Evolutionary conservation across 2,888 invertebrate species (phyloP).

Genomic region (Epinotia bilunana): DNA sequence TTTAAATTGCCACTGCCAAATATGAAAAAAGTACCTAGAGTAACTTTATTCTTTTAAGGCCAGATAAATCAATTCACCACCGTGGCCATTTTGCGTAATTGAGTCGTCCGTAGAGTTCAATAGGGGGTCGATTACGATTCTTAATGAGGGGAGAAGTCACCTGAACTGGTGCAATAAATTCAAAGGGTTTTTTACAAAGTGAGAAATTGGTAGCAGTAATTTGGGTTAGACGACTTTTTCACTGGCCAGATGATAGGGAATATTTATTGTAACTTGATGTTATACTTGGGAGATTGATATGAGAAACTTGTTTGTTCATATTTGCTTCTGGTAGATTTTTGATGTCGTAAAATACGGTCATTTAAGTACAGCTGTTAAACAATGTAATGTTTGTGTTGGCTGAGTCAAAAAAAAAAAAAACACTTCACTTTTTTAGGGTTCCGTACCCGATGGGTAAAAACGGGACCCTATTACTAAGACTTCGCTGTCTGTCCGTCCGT

Average conservation of each 20-base stretch:
- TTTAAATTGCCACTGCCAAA: too few species aligned
- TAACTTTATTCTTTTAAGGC: not conserved
- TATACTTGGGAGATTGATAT: not conserved
- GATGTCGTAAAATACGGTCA: too few species aligned
- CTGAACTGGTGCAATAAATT: conserved; percentile 32
- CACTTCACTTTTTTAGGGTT: too few species aligned
- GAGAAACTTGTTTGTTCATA: not conserved
- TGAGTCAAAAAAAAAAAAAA: too few species aligned
- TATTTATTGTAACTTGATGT: not conserved
- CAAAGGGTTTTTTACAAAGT: conserved; percentile 23
- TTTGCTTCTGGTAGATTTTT: too few species aligned
- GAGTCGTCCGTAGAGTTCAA: conserved; percentile 26
- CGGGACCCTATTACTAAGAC: too few species aligned
- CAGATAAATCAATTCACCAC: conserved; percentile 10
- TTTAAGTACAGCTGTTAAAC: too few species aligned
- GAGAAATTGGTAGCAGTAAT: conserved; percentile 30
- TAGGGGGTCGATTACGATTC: conserved; percentile 17
- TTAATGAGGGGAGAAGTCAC: conserved; percentile 33
- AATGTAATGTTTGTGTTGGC: not conserved
- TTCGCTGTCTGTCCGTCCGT: too few species aligned
- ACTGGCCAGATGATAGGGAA: not conserved
- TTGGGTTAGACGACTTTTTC: conserved; percentile 11
- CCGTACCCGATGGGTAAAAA: too few species aligned
- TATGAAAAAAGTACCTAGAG: not conserved
- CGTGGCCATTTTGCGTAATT: conserved; percentile 25